Percentiles rank a stretch among this genome's conserved stretches.
Evolutionary conservation across 2,888 invertebrate species (phyloP).

Genomic region (Bellardia bayeri): DNA sequence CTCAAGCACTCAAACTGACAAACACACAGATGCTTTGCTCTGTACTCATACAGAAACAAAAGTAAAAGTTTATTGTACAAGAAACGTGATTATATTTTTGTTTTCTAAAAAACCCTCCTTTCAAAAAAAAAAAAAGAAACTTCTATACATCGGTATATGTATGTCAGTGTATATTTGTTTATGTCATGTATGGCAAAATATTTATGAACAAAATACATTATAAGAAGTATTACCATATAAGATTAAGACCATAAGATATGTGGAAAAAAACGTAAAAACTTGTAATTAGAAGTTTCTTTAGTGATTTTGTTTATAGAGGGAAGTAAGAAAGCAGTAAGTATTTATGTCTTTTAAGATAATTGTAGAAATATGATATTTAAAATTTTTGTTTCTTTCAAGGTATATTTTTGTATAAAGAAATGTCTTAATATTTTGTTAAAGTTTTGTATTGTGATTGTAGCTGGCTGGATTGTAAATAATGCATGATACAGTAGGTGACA

Average conservation of each 20-base stretch:
- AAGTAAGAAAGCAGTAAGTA: conserved; percentile 16
- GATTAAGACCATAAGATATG: conserved; percentile 41
- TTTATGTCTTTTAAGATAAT: conserved; percentile 64
- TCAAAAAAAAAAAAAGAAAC: neutral
- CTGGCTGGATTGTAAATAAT: too few species aligned
- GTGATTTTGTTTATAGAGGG: conserved; percentile 3
- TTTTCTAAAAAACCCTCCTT: conserved; percentile 18
- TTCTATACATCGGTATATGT: too few species aligned
- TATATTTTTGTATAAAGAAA: neutral
- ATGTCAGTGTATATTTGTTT: too few species aligned
- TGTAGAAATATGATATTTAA: conserved; percentile 47
- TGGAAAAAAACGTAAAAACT: conserved; percentile 20
- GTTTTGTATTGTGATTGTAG: neutral
- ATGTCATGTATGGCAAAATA: neutral
- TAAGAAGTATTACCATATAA: conserved; percentile 61
- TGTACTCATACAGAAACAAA: conserved; percentile 32
- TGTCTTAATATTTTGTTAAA: conserved; percentile 6
- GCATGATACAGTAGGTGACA: neutral
- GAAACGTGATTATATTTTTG: conserved; percentile 70
- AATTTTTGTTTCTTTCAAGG: conserved; percentile 11
- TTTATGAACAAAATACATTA: conserved; percentile 42
- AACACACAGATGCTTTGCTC: neutral
- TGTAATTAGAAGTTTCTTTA: conserved; percentile 67
- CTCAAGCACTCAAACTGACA: neutral
- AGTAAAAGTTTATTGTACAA: conserved; percentile 71